Conservation (phyloP, 2,888 invertebrate genomes). For the Fragum whitleyi region DNA sequence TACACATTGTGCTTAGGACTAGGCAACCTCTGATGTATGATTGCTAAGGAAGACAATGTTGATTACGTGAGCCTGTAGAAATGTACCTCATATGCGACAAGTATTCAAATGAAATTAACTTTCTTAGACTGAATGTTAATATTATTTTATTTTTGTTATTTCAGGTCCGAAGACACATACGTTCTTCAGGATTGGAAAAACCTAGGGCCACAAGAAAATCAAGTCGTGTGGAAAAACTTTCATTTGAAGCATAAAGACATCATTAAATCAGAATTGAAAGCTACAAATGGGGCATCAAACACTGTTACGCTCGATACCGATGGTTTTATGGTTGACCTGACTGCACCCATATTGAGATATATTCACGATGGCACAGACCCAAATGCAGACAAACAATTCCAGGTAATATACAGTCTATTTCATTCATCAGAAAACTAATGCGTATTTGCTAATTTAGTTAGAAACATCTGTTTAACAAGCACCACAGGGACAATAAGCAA, state of each 20-base stretch:
- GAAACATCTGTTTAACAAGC: no score
- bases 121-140: no score
- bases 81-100: no score
- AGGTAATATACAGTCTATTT: slow-evolving; percentile 17
- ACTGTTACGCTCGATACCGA: slow-evolving; percentile 4
- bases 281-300: slow-evolving; percentile 22
- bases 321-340: slow-evolving; percentile 30
- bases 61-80: no score
- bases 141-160: no score
- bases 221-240: slow-evolving; percentile 26
- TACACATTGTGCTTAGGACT: no score
- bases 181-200: slow-evolving; percentile 22
- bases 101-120: no score
- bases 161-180: neutral
- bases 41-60: no score
- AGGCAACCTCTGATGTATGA: no score
- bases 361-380: slow-evolving; percentile 6
- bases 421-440: neutral
- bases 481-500: no score
- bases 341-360: slow-evolving; percentile 10
- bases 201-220: neutral
- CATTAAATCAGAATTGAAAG: slow-evolving; percentile 2
- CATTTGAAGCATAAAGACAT: slow-evolving; percentile 32
- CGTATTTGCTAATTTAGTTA: no score
- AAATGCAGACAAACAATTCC: slow-evolving; percentile 6